Evolutionary conservation across 1,140 invertebrate species (phyloP), one percentile per base, ranked within the genome.

Genomic region (Semibalanus balanoides): DNA sequence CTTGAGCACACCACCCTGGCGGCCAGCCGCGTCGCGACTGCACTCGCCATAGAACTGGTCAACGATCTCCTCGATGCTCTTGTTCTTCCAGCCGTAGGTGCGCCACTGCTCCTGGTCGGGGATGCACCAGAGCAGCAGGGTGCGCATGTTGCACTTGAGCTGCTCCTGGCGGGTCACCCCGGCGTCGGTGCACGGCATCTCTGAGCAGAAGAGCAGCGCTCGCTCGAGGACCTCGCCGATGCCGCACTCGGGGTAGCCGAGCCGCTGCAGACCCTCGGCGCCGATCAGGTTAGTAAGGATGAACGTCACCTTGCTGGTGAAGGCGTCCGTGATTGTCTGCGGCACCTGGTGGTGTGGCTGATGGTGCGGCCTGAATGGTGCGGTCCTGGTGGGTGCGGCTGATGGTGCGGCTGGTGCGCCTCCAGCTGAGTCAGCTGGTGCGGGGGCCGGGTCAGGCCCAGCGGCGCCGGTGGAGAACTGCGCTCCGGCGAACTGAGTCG

Each of bases 1-100:
- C 51, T 25, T 64, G 1, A 64, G 51, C 9, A 7, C 51, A 19
- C 51, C 51, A 1, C 14, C 14, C 51, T 64, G 51, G 7, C 51
- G 9, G 22, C 51, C 22, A 25, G 51, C 51, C 11, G 11, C 51
- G 14, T 64, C 51, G 9, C 51, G 51, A 19, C 51, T 64, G 51
- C 51, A 72, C 70, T 72, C 70, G 70, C 28, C 70, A 27, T 72
- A 30, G 76, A 80, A 80, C 74, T 80, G 78, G 27, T 74, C 40
- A 5, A 80, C 78, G n/a, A 80, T 80, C 40, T 80, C 78, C 28
- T 80, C 79, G 43, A 80, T 80, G n/a, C 76, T 77, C 64, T 79
- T 79, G 27, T 78, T 78, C 70, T 74, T 40, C 79, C 79, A 80
- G 27, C 79, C 79, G 70, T 79, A 79, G 43, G 78, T 78, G 31